Conservation (phyloP, 2,797 vertebrate genomes). For the Threskiornis aethiopicus region DNA sequence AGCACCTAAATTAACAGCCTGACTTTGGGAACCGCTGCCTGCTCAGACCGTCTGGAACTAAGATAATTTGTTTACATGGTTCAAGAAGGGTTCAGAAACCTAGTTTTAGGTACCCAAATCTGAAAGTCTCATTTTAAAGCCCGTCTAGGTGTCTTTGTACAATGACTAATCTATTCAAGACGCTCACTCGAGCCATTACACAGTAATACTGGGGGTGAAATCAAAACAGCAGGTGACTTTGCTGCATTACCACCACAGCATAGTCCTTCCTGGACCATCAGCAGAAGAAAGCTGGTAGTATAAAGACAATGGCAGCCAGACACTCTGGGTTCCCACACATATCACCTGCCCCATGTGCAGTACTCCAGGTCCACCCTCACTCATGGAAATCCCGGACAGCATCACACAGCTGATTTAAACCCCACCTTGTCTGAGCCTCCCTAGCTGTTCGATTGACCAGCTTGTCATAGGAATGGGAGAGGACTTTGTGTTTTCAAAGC, state of each 20-base stretch:
- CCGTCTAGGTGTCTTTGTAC: not conserved
- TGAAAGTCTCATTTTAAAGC: not conserved
- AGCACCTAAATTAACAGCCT: not conserved
- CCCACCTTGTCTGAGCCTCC: not conserved
- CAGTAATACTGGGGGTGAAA: not conserved
- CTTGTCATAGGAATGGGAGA: not conserved
- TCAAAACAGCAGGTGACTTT: not conserved
- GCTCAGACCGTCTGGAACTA: not conserved
- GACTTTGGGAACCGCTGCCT: not conserved
- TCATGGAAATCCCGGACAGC: not conserved
- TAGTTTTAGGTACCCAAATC: not conserved
- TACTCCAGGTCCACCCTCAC: not conserved
- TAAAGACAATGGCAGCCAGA: not conserved
- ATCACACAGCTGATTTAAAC: not conserved
- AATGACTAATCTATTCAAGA: not conserved
- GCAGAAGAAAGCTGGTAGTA: not conserved
- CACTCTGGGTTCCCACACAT: not conserved
- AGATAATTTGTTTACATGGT: not conserved
- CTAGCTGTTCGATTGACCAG: accelerated
- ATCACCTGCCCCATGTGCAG: not conserved
- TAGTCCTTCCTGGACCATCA: not conserved
- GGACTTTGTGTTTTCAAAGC: not conserved
- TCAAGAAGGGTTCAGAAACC: not conserved
- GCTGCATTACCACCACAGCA: not conserved
- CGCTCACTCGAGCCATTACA: not conserved